Conservation (phyloP, 1,140 invertebrate genomes). For the Saccostrea echinata region DNA sequence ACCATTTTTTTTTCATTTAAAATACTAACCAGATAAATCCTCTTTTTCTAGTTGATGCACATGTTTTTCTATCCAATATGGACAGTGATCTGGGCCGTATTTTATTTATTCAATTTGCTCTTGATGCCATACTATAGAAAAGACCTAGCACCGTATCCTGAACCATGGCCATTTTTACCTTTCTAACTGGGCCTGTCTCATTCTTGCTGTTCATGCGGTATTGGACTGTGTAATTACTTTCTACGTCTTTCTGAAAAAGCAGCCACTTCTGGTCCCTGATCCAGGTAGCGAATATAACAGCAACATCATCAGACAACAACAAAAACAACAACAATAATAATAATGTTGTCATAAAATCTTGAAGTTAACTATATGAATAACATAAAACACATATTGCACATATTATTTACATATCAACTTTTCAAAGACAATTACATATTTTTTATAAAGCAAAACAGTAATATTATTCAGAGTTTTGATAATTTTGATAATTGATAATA, state of each 20-base stretch:
- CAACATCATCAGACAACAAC: not conserved
- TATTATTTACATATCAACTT: not conserved
- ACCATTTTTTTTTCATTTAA: too few relatives aligned
- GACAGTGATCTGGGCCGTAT: conserved; percentile 46
- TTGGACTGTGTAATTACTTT: conserved; percentile 25
- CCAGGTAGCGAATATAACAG: not conserved
- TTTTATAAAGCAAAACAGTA: not conserved
- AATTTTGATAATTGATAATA: not conserved
- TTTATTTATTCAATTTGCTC: not conserved
- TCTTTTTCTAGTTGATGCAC: conserved; percentile 34
- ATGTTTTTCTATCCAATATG: conserved; percentile 45
- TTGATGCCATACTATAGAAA: conserved; percentile 4
- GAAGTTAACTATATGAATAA: not conserved
- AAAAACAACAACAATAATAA: not conserved
- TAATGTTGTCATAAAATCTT: not conserved
- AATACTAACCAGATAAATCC: not conserved
- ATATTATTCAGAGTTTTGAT: too few relatives aligned
- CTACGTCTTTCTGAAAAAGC: conserved; percentile 31
- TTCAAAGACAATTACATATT: not conserved
- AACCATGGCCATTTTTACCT: conserved; percentile 43
- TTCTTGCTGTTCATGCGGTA: not conserved
- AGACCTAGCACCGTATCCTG: not conserved
- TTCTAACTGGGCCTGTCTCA: conserved; percentile 46
- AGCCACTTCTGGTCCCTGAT: not conserved
- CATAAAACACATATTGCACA: too few relatives aligned